Evolutionary conservation across 2,888 invertebrate genomes (phyloP).

Genomic region (Penaeus monodon): DNA sequence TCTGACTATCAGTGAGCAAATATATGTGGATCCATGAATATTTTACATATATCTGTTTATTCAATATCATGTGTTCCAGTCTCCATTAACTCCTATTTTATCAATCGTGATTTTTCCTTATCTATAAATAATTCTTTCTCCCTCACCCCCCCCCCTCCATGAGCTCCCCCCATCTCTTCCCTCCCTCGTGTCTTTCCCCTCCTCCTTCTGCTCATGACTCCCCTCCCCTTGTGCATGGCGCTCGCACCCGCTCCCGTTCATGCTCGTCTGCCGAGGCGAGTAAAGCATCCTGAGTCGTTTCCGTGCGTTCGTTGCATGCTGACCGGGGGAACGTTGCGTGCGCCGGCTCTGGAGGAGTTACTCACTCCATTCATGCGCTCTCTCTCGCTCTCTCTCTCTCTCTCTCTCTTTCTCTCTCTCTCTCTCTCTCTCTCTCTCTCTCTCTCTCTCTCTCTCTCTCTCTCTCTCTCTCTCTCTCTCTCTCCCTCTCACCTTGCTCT

Average conservation of each 20-base stretch:
- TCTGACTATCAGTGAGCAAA: background rate
- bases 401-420: background rate
- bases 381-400: background rate
- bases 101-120: background rate
- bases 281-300: too few species aligned
- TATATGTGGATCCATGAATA: background rate
- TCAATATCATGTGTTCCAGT: background rate
- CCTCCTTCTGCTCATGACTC: background rate
- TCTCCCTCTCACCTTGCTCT: background rate
- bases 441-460: background rate
- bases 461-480: background rate
- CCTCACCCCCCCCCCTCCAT: background rate
- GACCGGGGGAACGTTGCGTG: too few species aligned
- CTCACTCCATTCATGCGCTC: too few species aligned
- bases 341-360: too few species aligned
- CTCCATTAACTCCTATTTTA: background rate
- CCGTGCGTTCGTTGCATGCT: too few species aligned
- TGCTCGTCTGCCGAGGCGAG: too few species aligned
- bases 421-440: background rate
- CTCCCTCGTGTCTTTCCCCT: background rate
- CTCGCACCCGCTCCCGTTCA: too few species aligned
- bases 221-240: background rate
- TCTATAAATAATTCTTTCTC: background rate
- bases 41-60: background rate
- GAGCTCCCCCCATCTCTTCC: background rate